phyloP scores from a whole-genome alignment of 2,113 vertebrate genomes.

The Xenopus borealis region DNA sequence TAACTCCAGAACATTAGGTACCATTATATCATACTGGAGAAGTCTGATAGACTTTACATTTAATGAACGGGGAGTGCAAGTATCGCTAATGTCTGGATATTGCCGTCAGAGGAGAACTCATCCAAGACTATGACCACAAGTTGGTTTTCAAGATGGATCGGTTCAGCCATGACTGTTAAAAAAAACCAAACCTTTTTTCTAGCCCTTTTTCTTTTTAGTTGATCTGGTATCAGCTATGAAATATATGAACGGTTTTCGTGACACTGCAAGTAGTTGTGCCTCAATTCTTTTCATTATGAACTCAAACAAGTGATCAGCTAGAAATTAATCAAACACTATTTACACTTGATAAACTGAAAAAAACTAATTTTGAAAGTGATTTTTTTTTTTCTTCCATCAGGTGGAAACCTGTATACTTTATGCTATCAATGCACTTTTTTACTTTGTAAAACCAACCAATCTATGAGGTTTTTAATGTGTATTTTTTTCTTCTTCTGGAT shows the following conservation, averaged over 20 bases:
- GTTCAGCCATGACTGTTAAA: neutral
- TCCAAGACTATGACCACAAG: neutral
- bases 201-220: conserved; percentile 9
- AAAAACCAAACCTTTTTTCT: no score
- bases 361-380: conserved; percentile 48
- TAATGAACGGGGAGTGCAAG: neutral
- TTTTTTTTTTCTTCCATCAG: conserved; percentile 32
- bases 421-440: conserved; percentile 67
- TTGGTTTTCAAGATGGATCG: conserved; percentile 6
- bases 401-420: conserved; percentile 56
- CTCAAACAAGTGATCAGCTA: conserved; percentile 50
- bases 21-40: neutral
- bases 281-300: conserved; percentile 51
- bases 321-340: conserved; percentile 48
- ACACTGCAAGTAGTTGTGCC: conserved; percentile 16
- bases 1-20: conserved; percentile 17
- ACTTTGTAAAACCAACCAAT: conserved; percentile 58
- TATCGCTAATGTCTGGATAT: neutral
- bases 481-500: conserved; percentile 66
- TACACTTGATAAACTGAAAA: conserved; percentile 20
- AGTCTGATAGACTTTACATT: neutral
- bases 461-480: conserved; percentile 59
- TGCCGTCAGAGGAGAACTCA: neutral
- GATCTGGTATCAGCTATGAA: conserved; percentile 40
- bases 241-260: neutral